phyloP scores from a whole-genome alignment of 2,113 vertebrate genomes.

The Leptocoma aspasia region DNA sequence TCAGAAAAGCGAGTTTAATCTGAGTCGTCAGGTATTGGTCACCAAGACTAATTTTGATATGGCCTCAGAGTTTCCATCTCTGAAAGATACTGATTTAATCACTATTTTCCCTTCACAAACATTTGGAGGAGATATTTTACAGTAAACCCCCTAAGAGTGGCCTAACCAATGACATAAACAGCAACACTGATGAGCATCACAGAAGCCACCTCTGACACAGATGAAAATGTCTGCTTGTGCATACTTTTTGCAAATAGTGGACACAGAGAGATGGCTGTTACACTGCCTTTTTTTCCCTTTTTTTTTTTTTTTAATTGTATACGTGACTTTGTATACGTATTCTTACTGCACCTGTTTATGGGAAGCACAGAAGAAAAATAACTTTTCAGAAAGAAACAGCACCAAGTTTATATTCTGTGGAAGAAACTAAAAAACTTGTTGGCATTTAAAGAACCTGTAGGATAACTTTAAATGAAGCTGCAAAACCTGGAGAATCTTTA shows the following conservation, averaged over 20 bases:
- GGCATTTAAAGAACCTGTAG: neutral
- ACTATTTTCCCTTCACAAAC: neutral
- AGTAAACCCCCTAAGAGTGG: neutral
- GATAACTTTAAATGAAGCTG: neutral
- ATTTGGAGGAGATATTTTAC: neutral
- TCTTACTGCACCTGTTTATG: neutral
- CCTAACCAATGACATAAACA: neutral
- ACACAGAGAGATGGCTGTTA: neutral
- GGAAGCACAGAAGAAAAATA: neutral
- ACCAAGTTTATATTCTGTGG: neutral
- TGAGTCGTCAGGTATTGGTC: neutral
- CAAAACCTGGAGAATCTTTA: neutral
- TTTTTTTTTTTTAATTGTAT: neutral
- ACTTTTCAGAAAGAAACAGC: neutral
- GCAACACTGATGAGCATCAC: neutral
- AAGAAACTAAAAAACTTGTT: neutral
- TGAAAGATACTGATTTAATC: constrained; percentile 25
- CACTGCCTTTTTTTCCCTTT: neutral
- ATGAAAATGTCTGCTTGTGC: neutral
- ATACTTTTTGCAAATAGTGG: neutral
- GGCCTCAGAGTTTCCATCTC: neutral
- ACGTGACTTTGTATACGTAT: neutral
- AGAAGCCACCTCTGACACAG: neutral
- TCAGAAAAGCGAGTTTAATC: neutral
- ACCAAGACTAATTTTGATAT: constrained; percentile 5